Percentiles rank a stretch among this genome's conserved stretches.
These are phyloP conservation scores for Drosophila tripunctata DNA, from an alignment of 2,888 invertebrate species.

Conservation along the genomic window DNA sequence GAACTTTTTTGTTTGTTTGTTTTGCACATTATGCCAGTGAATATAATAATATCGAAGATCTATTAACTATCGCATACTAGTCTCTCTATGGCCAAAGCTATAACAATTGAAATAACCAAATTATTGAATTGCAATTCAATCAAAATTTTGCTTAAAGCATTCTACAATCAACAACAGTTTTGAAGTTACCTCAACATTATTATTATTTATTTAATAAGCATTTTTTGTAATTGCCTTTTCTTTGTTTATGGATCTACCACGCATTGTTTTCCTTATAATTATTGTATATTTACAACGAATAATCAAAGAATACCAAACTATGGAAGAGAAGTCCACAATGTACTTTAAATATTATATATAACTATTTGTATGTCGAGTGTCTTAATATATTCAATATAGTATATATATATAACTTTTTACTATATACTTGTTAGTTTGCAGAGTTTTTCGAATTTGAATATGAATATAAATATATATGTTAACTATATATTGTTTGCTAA, in stretches of 20 bases:
- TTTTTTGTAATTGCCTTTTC: constrained; percentile 35
- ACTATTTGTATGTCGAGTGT: constrained; percentile 52
- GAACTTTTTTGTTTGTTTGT: not conserved
- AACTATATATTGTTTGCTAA: constrained; percentile 9
- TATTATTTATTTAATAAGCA: constrained; percentile 38
- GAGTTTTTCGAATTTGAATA: not conserved
- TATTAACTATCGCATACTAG: constrained; percentile 66
- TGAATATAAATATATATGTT: not conserved
- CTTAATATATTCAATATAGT: constrained; percentile 48
- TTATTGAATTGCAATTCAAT: constrained; percentile 2
- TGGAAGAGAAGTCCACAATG: constrained; percentile 26
- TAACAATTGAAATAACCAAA: constrained; percentile 20
- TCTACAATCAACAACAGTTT: constrained; percentile 1
- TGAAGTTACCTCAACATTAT: constrained; percentile 16
- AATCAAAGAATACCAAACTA: constrained; percentile 12
- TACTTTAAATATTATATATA: constrained; percentile 53
- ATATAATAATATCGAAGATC: constrained; percentile 32
- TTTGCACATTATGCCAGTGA: constrained; percentile 7
- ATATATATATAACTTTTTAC: not conserved
- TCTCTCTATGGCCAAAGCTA: constrained; percentile 63
- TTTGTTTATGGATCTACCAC: constrained; percentile 9
- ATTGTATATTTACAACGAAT: constrained; percentile 24
- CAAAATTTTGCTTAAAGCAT: constrained; percentile 17
- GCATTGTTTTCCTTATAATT: constrained; percentile 26
- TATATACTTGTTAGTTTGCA: constrained; percentile 13